Conservation (phyloP, 2,888 invertebrate species). For the Apocheima hispidaria region DNA sequence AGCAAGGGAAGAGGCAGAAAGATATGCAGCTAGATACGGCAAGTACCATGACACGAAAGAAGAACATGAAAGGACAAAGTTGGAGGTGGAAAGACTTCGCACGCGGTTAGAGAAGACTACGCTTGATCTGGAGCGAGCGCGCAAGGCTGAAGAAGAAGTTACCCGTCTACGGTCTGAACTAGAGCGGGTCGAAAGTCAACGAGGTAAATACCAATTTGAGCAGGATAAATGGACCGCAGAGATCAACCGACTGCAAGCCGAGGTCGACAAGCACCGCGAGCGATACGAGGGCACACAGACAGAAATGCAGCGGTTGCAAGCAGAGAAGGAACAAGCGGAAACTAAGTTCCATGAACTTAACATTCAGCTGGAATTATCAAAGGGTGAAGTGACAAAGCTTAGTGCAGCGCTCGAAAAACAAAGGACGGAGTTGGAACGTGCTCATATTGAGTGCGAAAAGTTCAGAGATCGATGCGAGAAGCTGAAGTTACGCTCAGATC, state of each 20-base stretch:
- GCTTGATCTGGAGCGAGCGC: constrained; percentile 91
- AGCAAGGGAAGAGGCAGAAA: constrained; percentile 92
- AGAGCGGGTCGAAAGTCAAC: constrained; percentile 91
- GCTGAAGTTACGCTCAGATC: constrained; percentile 90
- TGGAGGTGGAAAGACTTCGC: constrained; percentile 93
- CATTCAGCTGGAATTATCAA: constrained; percentile 92
- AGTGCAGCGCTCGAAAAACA: constrained; percentile 92
- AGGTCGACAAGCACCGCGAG: constrained; percentile 91
- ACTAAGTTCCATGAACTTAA: constrained; percentile 90
- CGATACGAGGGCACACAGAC: constrained; percentile 91
- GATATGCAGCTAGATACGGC: constrained; percentile 90
- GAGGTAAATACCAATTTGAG: constrained; percentile 86
- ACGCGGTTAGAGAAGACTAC: constrained; percentile 93
- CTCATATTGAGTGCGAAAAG: constrained; percentile 96
- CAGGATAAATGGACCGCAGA: constrained; percentile 85
- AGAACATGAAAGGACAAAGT: constrained; percentile 91
- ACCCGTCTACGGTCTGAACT: constrained; percentile 89
- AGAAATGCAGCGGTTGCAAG: constrained; percentile 89
- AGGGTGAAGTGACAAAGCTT: constrained; percentile 91
- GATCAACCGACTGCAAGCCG: constrained; percentile 91
- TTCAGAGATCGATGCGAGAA: constrained; percentile 95
- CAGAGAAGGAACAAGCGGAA: constrained; percentile 89
- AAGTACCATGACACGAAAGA: constrained; percentile 92
- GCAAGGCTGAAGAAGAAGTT: constrained; percentile 89
- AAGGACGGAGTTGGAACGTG: constrained; percentile 92